These are phyloP conservation scores for Buathra laborator DNA, from an alignment of 2,888 invertebrate genomes.

Conservation along the genomic window DNA sequence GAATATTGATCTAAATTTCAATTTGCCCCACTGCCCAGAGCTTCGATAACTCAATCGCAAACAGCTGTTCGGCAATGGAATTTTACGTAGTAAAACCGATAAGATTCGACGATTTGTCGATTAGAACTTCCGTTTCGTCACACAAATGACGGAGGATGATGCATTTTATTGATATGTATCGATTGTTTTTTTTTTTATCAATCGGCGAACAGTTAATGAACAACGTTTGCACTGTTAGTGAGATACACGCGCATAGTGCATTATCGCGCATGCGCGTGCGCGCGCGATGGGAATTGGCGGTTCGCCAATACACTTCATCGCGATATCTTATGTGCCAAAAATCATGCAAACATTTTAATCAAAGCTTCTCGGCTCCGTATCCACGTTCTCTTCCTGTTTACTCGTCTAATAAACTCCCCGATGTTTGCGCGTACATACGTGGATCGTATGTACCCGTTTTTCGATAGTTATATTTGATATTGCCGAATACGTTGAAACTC, in stretches of 20 bases:
- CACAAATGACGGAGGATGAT: not conserved
- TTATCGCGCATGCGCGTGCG: not conserved
- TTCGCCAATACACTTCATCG: conserved; percentile 27
- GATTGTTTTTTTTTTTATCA: not conserved
- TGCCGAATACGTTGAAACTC: not conserved
- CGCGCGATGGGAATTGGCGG: conserved; percentile 22
- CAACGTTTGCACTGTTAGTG: not conserved
- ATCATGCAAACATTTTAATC: conserved; percentile 38
- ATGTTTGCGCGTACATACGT: conserved; percentile 1
- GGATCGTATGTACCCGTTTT: not conserved
- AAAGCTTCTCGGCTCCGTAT: not conserved
- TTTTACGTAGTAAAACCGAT: not conserved
- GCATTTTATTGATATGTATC: not conserved
- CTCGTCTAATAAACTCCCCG: not conserved
- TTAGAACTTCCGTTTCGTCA: not conserved
- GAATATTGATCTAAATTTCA: not conserved
- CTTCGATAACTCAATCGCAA: not conserved
- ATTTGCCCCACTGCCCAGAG: not conserved
- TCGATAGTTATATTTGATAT: not conserved
- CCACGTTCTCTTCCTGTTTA: conserved; percentile 16
- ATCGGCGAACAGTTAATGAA: not conserved
- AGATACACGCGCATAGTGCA: not conserved
- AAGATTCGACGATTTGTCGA: not conserved
- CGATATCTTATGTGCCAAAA: conserved; percentile 38
- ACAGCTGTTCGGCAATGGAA: not conserved